Conservation (phyloP, 2,888 invertebrate species). For the Drosophila seclusa region DNA sequence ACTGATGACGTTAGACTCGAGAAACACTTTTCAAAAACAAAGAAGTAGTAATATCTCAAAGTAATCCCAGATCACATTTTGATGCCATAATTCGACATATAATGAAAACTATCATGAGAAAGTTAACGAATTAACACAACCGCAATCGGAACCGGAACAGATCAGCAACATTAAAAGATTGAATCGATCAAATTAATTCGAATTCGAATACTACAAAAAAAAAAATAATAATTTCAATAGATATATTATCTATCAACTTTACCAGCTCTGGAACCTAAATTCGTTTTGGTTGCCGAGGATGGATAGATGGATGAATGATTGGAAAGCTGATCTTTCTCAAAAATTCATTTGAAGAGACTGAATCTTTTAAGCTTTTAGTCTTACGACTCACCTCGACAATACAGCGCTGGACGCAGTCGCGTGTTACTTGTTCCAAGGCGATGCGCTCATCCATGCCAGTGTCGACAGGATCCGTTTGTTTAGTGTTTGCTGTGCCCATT, state of each 20-base stretch:
- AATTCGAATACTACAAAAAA: no score
- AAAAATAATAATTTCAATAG: background rate
- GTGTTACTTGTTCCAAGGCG: slow-evolving; percentile 60
- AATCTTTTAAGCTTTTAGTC: background rate
- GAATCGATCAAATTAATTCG: background rate
- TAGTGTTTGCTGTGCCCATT: background rate
- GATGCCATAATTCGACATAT: no score
- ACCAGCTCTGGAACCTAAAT: background rate
- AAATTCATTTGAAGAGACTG: no score
- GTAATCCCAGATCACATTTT: background rate
- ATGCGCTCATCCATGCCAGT: slow-evolving; percentile 55
- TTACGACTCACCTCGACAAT: slow-evolving; percentile 67
- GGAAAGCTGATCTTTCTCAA: no score
- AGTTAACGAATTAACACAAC: background rate
- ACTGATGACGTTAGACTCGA: background rate
- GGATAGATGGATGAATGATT: background rate
- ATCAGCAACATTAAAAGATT: background rate
- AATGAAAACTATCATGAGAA: background rate
- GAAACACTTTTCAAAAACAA: background rate
- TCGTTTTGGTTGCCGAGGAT: background rate
- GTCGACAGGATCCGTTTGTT: background rate
- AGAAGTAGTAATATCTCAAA: background rate
- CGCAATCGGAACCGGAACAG: background rate
- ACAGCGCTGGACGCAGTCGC: slow-evolving; percentile 72
- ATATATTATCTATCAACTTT: background rate